A percentile compares a stretch with the other conserved stretches of the same genome.
These are phyloP conservation scores for Podotricha telesiphe DNA, from an alignment of 2,888 invertebrate genomes.

Conservation along the genomic window DNA sequence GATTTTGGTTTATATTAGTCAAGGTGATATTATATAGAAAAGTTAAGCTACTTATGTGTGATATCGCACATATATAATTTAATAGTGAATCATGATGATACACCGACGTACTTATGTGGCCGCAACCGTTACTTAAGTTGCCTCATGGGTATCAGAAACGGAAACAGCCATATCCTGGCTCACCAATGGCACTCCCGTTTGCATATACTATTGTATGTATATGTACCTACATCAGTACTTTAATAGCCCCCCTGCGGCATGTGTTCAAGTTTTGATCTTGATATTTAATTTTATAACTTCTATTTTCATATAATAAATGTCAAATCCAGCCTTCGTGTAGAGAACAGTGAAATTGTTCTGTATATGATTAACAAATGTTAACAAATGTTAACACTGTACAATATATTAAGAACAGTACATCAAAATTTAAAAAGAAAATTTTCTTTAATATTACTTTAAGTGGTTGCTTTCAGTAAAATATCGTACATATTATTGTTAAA, in stretches of 20 bases:
- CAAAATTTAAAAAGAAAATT: too few relatives aligned
- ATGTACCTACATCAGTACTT: constrained; percentile 45
- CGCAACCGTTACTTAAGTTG: constrained; percentile 52
- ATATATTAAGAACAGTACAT: too few relatives aligned
- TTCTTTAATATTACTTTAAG: too few relatives aligned
- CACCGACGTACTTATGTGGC: not conserved
- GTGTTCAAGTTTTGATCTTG: constrained; percentile 24
- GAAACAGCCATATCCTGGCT: constrained; percentile 77
- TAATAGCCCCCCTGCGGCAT: constrained; percentile 54
- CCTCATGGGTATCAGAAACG: constrained; percentile 60
- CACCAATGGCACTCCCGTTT: constrained; percentile 52
- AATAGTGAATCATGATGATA: constrained; percentile 17
- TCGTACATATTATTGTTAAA: too few relatives aligned
- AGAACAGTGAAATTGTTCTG: too few relatives aligned
- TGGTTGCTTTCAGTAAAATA: too few relatives aligned
- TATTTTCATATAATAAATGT: too few relatives aligned
- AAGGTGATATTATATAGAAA: constrained; percentile 3
- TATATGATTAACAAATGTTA: too few relatives aligned
- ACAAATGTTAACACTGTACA: too few relatives aligned
- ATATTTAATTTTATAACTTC: constrained; percentile 17
- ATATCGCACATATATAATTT: not conserved
- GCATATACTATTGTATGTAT: constrained; percentile 55
- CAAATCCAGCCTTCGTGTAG: too few relatives aligned
- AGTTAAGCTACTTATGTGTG: not conserved
- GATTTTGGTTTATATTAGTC: not conserved